These are phyloP conservation scores for Percopsis omiscomaycus DNA, from an alignment of 2,797 vertebrate genomes.

Conservation along the genomic window DNA sequence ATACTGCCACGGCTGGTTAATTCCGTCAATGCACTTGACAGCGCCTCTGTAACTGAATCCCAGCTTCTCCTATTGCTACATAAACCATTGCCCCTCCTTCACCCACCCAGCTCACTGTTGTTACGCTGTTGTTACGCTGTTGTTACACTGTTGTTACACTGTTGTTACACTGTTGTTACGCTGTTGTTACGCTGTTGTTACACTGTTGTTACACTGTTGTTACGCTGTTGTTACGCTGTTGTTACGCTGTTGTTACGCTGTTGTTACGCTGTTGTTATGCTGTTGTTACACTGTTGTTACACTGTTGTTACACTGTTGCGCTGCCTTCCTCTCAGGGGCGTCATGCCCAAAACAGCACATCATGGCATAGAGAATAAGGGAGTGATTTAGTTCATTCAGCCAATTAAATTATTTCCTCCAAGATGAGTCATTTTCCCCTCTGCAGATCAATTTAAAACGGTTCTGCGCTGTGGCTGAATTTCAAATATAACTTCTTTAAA, in stretches of 20 bases:
- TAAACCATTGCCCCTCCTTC: background rate
- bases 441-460: too few species aligned
- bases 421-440: background rate
- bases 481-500: background rate
- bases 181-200: background rate
- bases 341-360: background rate
- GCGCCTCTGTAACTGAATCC: conserved; percentile 10
- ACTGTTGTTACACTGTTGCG: background rate
- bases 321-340: background rate
- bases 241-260: background rate
- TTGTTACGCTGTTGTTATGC: background rate
- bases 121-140: background rate
- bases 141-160: background rate
- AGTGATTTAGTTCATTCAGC: background rate
- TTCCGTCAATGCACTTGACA: conserved; percentile 6
- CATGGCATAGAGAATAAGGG: background rate
- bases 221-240: background rate
- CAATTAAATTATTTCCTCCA: conserved; percentile 1
- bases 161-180: background rate
- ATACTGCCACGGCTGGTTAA: background rate
- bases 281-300: background rate
- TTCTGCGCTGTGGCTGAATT: background rate
- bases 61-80: conserved; percentile 5
- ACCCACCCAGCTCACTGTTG: background rate
- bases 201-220: background rate